Conservation (phyloP, 2,888 invertebrate species). For the Hoplodrina ambigua region DNA sequence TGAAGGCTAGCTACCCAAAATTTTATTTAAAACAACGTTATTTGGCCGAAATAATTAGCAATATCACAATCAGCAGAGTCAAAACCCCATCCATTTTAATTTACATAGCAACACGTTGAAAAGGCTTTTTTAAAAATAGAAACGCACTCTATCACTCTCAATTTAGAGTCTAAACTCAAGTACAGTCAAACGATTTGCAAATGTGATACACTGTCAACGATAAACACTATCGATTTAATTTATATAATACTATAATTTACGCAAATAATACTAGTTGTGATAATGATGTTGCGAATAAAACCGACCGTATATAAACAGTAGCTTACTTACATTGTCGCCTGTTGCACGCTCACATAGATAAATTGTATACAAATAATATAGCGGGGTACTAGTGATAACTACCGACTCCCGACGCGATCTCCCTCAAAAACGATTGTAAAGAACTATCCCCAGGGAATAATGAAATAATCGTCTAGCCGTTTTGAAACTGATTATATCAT, state of each 20-base stretch:
- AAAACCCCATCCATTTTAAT: neutral
- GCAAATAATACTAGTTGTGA: constrained; percentile 35
- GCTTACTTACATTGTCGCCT: constrained; percentile 3
- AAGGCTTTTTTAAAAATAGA: neutral
- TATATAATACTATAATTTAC: constrained; percentile 36
- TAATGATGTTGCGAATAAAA: constrained; percentile 29
- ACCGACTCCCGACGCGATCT: neutral
- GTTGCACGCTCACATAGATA: constrained; percentile 10
- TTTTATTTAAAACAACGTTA: neutral
- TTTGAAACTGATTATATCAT: neutral
- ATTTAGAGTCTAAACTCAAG: constrained; percentile 30
- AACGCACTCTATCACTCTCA: constrained; percentile 6
- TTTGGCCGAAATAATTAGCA: neutral
- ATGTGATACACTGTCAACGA: constrained; percentile 46
- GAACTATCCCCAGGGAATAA: neutral
- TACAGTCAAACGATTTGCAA: constrained; percentile 29
- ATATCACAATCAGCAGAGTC: neutral
- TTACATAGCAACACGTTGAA: constrained; percentile 12
- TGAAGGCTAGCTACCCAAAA: neutral
- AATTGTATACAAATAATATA: neutral
- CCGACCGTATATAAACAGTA: neutral
- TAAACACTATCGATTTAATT: constrained; percentile 55
- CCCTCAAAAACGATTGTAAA: constrained; percentile 6
- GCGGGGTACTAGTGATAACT: neutral
- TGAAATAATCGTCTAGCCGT: neutral